Conservation (phyloP, 2,113 vertebrate species). For the Sorex fumeus region DNA sequence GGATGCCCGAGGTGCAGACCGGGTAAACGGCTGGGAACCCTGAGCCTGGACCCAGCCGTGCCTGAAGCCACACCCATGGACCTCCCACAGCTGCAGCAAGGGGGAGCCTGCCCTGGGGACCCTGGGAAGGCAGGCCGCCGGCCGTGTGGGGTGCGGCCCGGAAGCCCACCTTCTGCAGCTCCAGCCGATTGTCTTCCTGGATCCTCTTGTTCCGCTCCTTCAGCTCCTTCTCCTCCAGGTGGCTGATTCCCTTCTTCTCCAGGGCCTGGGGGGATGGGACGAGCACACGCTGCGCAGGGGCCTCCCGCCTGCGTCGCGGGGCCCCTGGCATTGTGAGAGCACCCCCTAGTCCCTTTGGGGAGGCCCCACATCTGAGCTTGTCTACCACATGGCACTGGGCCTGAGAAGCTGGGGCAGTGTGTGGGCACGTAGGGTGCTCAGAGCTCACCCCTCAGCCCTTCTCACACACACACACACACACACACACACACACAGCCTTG, state of each 20-base stretch:
- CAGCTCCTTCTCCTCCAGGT: slow-evolving; percentile 96
- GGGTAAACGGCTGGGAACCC: background rate
- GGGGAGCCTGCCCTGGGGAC: background rate
- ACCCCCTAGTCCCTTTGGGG: no score
- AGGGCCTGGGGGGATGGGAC: slow-evolving; percentile 90
- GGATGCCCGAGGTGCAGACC: background rate
- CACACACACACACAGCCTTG: no score
- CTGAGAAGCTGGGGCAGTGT: no score
- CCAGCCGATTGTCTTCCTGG: slow-evolving; percentile 97
- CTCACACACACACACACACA: no score
- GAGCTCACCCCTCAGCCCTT: no score
- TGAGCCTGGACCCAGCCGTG: background rate
- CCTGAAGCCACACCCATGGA: background rate
- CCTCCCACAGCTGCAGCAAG: fast-evolving
- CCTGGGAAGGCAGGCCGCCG: background rate
- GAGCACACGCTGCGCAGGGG: fast-evolving
- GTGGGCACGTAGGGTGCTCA: no score
- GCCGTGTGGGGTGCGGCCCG: fast-evolving
- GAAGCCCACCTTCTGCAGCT: slow-evolving; percentile 95
- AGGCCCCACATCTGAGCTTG: no score
- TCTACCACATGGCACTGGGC: no score
- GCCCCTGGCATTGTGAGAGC: no score
- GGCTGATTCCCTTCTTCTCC: slow-evolving; percentile 96
- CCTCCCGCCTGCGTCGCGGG: fast-evolving
- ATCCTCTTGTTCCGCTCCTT: slow-evolving; percentile 98